Conservation (phyloP, 2,113 vertebrate genomes). For the Rhombomys opimus region DNA sequence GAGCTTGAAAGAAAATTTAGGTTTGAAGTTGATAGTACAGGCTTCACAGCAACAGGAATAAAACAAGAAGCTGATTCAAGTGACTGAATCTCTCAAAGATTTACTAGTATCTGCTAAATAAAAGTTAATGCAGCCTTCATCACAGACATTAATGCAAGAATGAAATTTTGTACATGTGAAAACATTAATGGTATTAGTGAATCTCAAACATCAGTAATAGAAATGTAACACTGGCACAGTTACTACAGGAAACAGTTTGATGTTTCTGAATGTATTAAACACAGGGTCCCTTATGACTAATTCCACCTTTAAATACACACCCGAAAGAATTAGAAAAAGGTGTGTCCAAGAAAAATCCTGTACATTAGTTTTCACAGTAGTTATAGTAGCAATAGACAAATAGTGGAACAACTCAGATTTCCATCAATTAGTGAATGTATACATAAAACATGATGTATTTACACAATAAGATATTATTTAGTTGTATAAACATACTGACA, state of each 20-base stretch:
- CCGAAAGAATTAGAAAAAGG: not conserved
- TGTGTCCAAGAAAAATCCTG: not conserved
- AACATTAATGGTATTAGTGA: not conserved
- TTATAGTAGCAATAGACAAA: not conserved
- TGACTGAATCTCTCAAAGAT: not conserved
- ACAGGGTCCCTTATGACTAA: not conserved
- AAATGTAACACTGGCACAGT: not conserved
- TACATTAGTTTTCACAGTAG: not conserved
- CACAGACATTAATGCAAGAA: slow-evolving; percentile 25
- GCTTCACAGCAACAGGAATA: not conserved
- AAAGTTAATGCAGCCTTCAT: not conserved
- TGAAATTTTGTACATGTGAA: slow-evolving; percentile 61
- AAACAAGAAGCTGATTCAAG: not conserved
- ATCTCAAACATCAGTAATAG: not conserved
- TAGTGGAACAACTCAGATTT: not conserved
- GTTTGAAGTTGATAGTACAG: not conserved
- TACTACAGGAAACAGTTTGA: not conserved
- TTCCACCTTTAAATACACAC: not conserved
- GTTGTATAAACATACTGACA: not conserved
- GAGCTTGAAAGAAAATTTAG: not conserved
- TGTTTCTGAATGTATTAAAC: slow-evolving; percentile 22
- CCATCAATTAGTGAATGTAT: not conserved
- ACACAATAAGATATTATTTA: slow-evolving; percentile 2
- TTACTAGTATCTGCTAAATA: not conserved
- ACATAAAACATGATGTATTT: not conserved